A percentile compares a stretch with the other conserved stretches of the same genome.
These are phyloP conservation scores for Boloria selene DNA, from an alignment of 2,888 invertebrate genomes.

Conservation along the genomic window DNA sequence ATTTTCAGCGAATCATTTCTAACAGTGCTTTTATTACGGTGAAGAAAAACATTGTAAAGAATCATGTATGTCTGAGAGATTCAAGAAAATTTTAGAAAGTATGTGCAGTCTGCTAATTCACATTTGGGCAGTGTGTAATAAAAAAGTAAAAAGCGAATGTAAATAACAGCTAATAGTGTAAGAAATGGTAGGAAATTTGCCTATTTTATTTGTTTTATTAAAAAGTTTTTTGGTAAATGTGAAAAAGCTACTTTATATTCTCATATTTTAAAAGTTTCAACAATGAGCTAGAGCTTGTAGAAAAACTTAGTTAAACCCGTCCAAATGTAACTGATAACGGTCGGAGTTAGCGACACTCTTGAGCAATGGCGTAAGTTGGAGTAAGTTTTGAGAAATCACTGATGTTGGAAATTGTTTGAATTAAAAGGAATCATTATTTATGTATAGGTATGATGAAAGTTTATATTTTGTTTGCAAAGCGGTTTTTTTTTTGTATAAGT, in stretches of 20 bases:
- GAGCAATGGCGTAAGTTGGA: slow-evolving; percentile 55
- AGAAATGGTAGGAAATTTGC: not conserved
- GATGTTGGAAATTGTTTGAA: slow-evolving; percentile 33
- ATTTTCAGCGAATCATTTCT: too few species aligned
- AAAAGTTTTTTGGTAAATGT: slow-evolving; percentile 18
- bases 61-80: too few species aligned
- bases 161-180: not conserved
- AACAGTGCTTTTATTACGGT: too few species aligned
- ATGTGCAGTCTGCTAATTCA: too few species aligned
- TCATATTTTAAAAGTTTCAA: slow-evolving; percentile 20
- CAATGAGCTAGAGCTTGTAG: slow-evolving; percentile 18
- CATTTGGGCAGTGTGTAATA: too few species aligned
- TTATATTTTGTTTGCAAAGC: not conserved
- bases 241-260: slow-evolving; percentile 19
- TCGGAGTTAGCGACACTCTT: slow-evolving; percentile 52
- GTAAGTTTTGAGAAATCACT: slow-evolving; percentile 33
- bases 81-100: too few species aligned
- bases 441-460: not conserved
- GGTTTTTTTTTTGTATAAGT: too few species aligned
- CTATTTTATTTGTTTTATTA: slow-evolving; percentile 19
- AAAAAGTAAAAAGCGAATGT: not conserved
- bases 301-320: slow-evolving; percentile 24
- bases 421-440: slow-evolving; percentile 14
- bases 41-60: too few species aligned
- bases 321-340: slow-evolving; percentile 26